Conservation (phyloP, 2,797 vertebrate genomes). For the Gobio occitaniae region DNA sequence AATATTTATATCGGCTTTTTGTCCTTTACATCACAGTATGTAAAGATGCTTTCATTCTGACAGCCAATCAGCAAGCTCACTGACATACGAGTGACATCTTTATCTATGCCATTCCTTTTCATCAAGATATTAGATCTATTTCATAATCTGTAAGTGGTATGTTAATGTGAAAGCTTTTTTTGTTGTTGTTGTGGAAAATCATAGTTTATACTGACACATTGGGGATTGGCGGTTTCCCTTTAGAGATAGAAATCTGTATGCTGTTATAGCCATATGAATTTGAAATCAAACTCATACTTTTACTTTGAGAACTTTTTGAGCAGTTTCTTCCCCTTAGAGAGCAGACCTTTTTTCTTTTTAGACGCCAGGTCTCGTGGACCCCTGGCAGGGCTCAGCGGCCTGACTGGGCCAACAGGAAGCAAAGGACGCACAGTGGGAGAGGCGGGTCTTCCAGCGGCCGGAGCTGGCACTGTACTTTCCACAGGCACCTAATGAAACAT, state of each 20-base stretch:
- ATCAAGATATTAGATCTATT: slow-evolving; percentile 3
- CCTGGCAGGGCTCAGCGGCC: slow-evolving; percentile 77
- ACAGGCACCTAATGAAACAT: slow-evolving; percentile 89
- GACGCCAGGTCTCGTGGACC: slow-evolving; percentile 85
- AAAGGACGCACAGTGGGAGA: slow-evolving; percentile 89
- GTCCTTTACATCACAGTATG: slow-evolving; percentile 43
- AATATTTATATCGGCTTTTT: not conserved
- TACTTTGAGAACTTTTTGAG: slow-evolving; percentile 92
- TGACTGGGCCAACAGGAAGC: slow-evolving; percentile 89
- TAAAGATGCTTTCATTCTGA: slow-evolving; percentile 23
- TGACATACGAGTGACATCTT: slow-evolving; percentile 17
- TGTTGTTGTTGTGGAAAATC: not conserved
- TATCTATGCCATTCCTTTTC: not conserved
- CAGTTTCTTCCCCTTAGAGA: slow-evolving; percentile 98
- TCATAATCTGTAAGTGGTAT: slow-evolving; percentile 20
- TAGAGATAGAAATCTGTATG: slow-evolving; percentile 33
- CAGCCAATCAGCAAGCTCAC: slow-evolving; percentile 60
- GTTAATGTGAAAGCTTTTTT: slow-evolving; percentile 11
- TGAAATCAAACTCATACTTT: slow-evolving; percentile 35
- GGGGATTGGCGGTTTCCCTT: slow-evolving; percentile 21
- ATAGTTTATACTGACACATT: slow-evolving; percentile 9
- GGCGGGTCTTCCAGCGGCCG: slow-evolving; percentile 82
- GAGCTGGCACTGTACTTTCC: slow-evolving; percentile 81
- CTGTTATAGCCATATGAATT: slow-evolving; percentile 14
- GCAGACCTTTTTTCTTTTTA: slow-evolving; percentile 98